Conservation (phyloP, 2,888 invertebrate species). For the Polia nebulosa region DNA sequence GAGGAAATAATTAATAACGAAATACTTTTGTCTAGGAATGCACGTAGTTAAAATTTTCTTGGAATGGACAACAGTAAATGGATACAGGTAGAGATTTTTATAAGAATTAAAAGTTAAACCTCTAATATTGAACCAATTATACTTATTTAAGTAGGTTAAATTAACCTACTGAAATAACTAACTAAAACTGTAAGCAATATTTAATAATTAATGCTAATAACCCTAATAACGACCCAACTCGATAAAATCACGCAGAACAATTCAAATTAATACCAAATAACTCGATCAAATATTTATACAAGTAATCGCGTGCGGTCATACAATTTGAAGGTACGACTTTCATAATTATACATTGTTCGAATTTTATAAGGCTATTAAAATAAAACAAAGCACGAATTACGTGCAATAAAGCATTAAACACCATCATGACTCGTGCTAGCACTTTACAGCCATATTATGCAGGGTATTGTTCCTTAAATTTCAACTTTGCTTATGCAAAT, state of each 20-base stretch:
- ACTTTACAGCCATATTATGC: conserved; percentile 69
- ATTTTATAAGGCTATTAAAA: conserved; percentile 53
- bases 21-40: conserved; percentile 25
- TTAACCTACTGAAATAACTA: neutral
- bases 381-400: conserved; percentile 58
- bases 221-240: conserved; percentile 14
- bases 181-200: neutral
- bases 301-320: conserved; percentile 52
- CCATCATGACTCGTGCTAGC: conserved; percentile 63
- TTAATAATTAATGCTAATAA: conserved; percentile 24
- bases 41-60: neutral
- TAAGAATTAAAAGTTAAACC: neutral
- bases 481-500: conserved; percentile 78
- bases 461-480: conserved; percentile 75
- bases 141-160: too few relatives aligned
- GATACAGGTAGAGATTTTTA: too few relatives aligned
- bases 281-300: conserved; percentile 56
- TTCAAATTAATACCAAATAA: conserved; percentile 53
- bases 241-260: conserved; percentile 38
- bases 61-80: neutral
- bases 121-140: neutral
- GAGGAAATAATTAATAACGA: conserved; percentile 47
- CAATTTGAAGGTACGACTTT: conserved; percentile 49
- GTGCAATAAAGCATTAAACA: conserved; percentile 61
- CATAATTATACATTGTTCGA: conserved; percentile 49